Evolutionary conservation across 2,888 invertebrate genomes (phyloP), one percentile per base, ranked within the genome.

Genomic region (Eugnorisma glareosa): DNA sequence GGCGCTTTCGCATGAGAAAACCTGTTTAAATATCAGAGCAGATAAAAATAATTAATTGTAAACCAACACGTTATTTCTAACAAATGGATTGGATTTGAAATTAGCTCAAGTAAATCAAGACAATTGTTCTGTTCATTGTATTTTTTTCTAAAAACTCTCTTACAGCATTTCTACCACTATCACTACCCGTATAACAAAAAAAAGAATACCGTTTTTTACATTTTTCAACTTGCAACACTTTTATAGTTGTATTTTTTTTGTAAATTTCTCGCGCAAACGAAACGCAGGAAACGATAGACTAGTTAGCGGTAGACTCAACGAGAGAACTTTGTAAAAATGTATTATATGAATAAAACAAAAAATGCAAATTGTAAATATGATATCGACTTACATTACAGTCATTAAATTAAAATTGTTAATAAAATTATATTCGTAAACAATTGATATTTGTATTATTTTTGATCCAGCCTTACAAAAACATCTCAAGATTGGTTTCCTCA

Each of bases 321-420:
- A 88, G 90, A 93, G 93, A 95, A 92, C 93, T 91, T 94, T 96
- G 96, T 96, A 96, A 94, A 96, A 96, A 96, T 96, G 96, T 96
- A 96, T 94, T 90, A 94, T 95, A 92, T 85, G 81, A 89, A 84
- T 82, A 91, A 61, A 88, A 79, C 90, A 92, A 90, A 86, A 93
- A 93, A 93, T 87, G 92, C 92, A 94, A 95, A 95, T 94, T 96
- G 96, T 96, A 96, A 95, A 96, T 96, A 96, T 90, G 90, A 94
- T 96, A 96, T 95, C 95, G 96, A 96, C 96, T 96, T 94, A 95
- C 93, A 95, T 90, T 96, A 95, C 96, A 96, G 96, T 96, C 96
- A 96, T 95, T 96, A 96, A 96, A 96, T 94, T 96, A 95, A 96
- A 93, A 96, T 95, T 96, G 96, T 96, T 96, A 96, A 96, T 96